Evolutionary conservation across 2,113 vertebrate genomes (phyloP), one percentile per base, ranked within the genome.

Genomic region (Danionella cerebrum): DNA sequence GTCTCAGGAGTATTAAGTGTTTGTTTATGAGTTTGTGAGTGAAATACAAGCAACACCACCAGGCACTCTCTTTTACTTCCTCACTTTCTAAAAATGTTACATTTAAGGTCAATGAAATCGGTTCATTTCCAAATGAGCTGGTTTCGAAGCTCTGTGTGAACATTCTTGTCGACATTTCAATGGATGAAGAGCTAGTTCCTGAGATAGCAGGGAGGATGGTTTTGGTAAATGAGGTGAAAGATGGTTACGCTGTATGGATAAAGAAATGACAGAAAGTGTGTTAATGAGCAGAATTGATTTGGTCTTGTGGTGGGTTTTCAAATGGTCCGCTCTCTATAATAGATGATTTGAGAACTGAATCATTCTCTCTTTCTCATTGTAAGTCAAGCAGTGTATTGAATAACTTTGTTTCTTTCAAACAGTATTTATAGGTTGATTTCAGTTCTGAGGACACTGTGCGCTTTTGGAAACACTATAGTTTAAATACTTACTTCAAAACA

Each of bases 241-340:
- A 27, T 25, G 44, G 39, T 39, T 22, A 24, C 24, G 24, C 33
- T 38, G 52, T 33, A 10, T 24, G 39, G 47, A 24, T 25, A 31
- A 16, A 52, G 33, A 4, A 19, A 22, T 33, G 19, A 31, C 7
- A 41, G 55, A 51, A 39, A 64, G 12, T 13, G 18, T 69, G 59
- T 62, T 44, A 60, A 36, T 36, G 24, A 59, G 66, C 44, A 24
- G 36, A 31, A 21, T 22, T 60, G 22, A 55, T 63, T 48, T 63
- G 16, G 41, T 62, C 42, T 44, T 16, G 10, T 1, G 11, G 39
- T n/a, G 42, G n/a, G 27, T 47, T 21, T 33, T 47, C 58, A 47
- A 19, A 47, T 35, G 58, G 36, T 19, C 8, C 0, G 9, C 44
- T 24, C 13, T 64, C 29, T 36, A 35, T 36, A 48, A 64, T n/a